These are phyloP conservation scores for Eilema caniola DNA, from an alignment of 2,888 invertebrate genomes.

Conservation along the genomic window DNA sequence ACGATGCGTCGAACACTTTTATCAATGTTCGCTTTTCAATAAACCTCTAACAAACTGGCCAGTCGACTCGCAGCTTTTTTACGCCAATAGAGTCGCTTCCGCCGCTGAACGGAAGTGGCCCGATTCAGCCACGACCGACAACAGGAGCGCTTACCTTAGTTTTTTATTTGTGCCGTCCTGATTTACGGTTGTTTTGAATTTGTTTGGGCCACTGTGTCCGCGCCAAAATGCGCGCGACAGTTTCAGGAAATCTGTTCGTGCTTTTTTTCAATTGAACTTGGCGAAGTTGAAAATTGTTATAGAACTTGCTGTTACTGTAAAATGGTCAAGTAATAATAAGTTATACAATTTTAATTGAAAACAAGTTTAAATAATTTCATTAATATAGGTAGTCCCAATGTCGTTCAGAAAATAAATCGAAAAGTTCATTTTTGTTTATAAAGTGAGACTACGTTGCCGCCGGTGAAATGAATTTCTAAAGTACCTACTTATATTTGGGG, in stretches of 20 bases:
- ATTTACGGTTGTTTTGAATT: constrained; percentile 85
- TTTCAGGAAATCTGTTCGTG: constrained; percentile 67
- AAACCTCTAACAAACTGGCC: constrained; percentile 76
- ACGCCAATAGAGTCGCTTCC: constrained; percentile 82
- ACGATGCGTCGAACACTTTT: constrained; percentile 67
- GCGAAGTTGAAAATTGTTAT: constrained; percentile 50
- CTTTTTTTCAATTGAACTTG: constrained; percentile 57
- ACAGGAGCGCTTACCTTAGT: constrained; percentile 86
- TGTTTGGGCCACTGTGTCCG: constrained; percentile 66
- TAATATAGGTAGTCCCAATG: background rate
- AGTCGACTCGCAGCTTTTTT: constrained; percentile 79
- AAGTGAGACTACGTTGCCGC: no score
- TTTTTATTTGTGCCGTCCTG: constrained; percentile 83
- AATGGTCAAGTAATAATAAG: background rate
- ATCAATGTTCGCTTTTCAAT: constrained; percentile 77
- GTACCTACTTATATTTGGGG: background rate
- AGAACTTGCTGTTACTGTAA: constrained; percentile 26
- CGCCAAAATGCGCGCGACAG: constrained; percentile 80
- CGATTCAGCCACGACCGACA: constrained; percentile 75
- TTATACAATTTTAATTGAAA: background rate
- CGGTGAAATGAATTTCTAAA: no score
- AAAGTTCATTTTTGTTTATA: background rate
- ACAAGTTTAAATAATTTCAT: background rate
- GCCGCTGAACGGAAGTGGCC: constrained; percentile 76
- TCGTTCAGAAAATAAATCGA: background rate